Base-by-base conservation (phyloP, 2,797 vertebrate species). In the Neopelma chrysocephalum region DNA sequence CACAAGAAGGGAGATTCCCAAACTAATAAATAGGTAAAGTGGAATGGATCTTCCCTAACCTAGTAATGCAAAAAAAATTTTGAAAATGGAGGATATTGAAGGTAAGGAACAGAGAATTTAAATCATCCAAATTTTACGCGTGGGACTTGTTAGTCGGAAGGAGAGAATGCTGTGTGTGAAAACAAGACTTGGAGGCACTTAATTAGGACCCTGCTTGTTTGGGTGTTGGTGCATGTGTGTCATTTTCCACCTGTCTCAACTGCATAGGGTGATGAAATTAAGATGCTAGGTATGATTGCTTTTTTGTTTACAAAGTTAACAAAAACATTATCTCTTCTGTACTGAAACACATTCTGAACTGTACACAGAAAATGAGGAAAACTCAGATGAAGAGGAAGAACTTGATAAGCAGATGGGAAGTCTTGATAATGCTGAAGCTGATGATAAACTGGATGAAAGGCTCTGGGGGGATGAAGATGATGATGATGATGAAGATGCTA, bases 351-450 rank as follows among this genome's bases (percentile, higher is more conserved):
- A 8, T 91, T 90, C 68, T 88, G 15, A 91, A 68, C 48, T 72
- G 32, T 93, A 65, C 48, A 40, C 80, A 99, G 98, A 99, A 25
- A 97, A 98, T 26, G 98, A 98, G 32, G 98, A 98, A 69, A 96
- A 98, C 60, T 99, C 99, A 0, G 98, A 98, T 16, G 99, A 99
- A 70, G 98, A 98, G 3, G 97, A 99, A 40, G 99, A 99, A 71
- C 97, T 99, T 92, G 99, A 99, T 96, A 99, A 99, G 91, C 99
- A 99, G 96, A 99, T 99, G 99, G 99, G 99, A 11, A 97, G 99
- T 94, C 98, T 99, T 89, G 98, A 98, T 71, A 98, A 99, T 61
- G 99, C 98, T 60, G 98, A 99, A 96, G 98, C 99, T 3, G 98
- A 94, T 51, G 93, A 99, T 87, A 99, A 99, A 82, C 98, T 99